These are phyloP conservation scores for Hemicordylus capensis DNA, from an alignment of 2,113 vertebrate genomes.

Conservation along the genomic window DNA sequence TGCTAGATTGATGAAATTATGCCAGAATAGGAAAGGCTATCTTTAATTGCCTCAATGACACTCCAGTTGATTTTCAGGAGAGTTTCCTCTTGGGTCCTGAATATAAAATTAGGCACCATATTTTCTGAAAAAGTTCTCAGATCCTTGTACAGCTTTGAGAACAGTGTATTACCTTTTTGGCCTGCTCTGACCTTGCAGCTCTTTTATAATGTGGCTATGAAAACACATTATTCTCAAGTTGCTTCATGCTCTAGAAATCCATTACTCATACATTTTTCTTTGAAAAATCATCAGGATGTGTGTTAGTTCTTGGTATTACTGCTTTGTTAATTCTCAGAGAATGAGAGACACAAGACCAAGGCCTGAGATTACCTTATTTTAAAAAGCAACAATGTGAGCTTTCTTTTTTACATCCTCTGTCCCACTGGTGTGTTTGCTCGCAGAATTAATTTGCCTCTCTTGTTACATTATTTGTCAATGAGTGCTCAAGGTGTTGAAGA, in stretches of 20 bases:
- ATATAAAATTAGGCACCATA: too few relatives aligned
- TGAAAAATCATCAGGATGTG: background rate
- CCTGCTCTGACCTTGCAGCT: background rate
- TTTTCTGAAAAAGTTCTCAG: background rate
- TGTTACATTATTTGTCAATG: background rate
- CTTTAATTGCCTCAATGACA: background rate
- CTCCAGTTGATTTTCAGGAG: background rate
- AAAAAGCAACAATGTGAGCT: background rate
- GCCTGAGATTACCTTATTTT: too few relatives aligned
- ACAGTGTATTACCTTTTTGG: background rate
- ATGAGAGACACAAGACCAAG: background rate
- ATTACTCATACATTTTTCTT: background rate
- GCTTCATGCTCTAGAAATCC: background rate
- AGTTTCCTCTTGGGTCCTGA: background rate
- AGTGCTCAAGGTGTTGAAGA: constrained; percentile 3
- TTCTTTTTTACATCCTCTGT: background rate
- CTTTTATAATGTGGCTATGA: background rate
- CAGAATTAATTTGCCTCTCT: background rate
- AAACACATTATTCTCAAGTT: background rate
- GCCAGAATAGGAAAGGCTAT: background rate
- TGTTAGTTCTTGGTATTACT: background rate
- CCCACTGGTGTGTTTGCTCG: background rate
- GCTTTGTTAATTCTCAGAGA: background rate
- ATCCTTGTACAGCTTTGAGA: background rate
- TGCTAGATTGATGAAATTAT: background rate